A percentile compares a stretch with the other conserved stretches of the same genome.
phyloP scores from a whole-genome alignment of 2,113 vertebrate genomes.

The Axis porcinus region DNA sequence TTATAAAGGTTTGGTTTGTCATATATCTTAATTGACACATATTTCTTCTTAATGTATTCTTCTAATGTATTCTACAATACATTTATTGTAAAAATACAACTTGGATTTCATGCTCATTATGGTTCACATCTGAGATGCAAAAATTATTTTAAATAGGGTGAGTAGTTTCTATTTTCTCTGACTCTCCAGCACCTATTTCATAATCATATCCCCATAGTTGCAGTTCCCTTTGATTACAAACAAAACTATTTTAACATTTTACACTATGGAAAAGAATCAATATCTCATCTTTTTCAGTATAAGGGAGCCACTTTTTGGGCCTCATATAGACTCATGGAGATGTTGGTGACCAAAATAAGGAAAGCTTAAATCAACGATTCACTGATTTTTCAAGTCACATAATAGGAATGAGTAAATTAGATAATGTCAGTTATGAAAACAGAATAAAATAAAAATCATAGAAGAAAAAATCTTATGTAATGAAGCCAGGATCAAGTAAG shows the following conservation, averaged over 20 bases:
- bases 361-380: not conserved
- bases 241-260: not conserved
- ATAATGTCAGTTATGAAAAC: not conserved
- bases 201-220: not conserved
- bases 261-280: not conserved
- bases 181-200: not conserved
- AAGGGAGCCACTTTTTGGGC: not conserved
- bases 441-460: not conserved
- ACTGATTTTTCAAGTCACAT: not conserved
- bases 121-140: not conserved
- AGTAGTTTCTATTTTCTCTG: not conserved
- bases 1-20: not conserved
- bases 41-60: not conserved
- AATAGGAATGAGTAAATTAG: not conserved
- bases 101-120: not conserved
- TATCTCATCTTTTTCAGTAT: not conserved
- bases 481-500: not conserved
- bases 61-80: not conserved
- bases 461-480: not conserved
- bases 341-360: not conserved
- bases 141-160: not conserved
- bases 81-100: not conserved
- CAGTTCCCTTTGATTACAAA: not conserved
- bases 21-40: not conserved
- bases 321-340: not conserved